Evolutionary conservation across 2,113 vertebrate species (phyloP), one percentile per base, ranked within the genome.

Genomic region (Phylloscopus whistleri): DNA sequence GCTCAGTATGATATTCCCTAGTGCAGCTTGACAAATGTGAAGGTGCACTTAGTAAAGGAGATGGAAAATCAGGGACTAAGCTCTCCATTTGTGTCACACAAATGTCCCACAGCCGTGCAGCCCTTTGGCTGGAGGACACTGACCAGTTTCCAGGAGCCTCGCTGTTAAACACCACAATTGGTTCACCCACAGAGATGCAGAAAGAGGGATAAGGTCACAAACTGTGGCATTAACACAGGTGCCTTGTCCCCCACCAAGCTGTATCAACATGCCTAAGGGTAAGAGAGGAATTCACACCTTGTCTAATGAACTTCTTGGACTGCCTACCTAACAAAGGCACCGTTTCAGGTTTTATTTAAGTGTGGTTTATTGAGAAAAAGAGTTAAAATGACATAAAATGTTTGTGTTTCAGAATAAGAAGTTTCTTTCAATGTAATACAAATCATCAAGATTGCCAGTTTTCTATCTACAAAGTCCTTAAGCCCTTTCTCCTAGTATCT

Each of bases 51-150:
- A n/a, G 20, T 5, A 23, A 43, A 15, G 35, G 56, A 76, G 31
- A 26, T 35, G 39, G 48, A 76, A 37, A 22, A 3, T 44, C 74
- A 81, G 69, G 48, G 64, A 63, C 55, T 51, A 53, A 86, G 44
- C 24, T 70, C 56, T 91, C 43, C 2, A 0, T 48, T 84, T 44
- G 10, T n/a, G 51, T 53, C 37, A 62, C 68, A 81, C 37, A 37
- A 9, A 37, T 37, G 1, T 81, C 51, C 15, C 52, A 46, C 23
- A 24, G 52, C 26, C 0, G 0, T 10, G 27, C 23, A 26, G 1
- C 5, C 0, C 0, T 30, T 59, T 51, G 56, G 59, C 51, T 76
- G 56, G 51, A 81, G 64, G 52, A 82, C 44, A 48, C 35, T 16
- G 69, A 56, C 6, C 30, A 31, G 4, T 21, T 41, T 64, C 37